Conservation (phyloP, 2,888 invertebrate species). For the Galeopsomyia nigrocyanea region DNA sequence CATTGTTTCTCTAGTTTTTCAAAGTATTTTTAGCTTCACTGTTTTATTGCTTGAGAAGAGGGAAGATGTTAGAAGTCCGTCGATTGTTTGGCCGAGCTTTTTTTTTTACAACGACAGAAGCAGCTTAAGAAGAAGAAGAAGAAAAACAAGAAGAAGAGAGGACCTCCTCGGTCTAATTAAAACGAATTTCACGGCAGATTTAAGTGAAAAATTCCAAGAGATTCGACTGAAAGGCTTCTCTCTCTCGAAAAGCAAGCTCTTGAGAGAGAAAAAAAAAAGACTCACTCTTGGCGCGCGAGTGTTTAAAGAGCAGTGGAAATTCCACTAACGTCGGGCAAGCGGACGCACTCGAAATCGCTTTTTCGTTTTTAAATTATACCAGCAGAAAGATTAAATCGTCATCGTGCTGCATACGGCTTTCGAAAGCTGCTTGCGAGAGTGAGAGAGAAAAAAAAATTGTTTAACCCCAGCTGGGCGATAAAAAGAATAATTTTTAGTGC, state of each 20-base stretch:
- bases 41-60: background rate
- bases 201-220: background rate
- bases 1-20: background rate
- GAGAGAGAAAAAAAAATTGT: conserved; percentile 9
- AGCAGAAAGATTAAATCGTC: conserved; percentile 14
- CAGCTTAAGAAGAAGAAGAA: too few relatives aligned
- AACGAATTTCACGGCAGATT: conserved; percentile 10
- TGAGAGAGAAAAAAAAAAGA: background rate
- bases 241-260: background rate
- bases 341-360: conserved; percentile 9
- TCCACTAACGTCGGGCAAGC: background rate
- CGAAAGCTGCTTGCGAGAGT: background rate
- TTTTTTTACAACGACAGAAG: too few relatives aligned
- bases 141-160: background rate
- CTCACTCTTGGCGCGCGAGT: too few relatives aligned
- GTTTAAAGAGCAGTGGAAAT: background rate
- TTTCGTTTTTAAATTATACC: conserved; percentile 5
- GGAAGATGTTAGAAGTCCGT: background rate
- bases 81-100: conserved; percentile 13
- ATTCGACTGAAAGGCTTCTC: background rate
- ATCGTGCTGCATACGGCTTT: background rate
- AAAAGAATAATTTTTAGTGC: conserved; percentile 21
- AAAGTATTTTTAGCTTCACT: background rate
- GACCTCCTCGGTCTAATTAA: conserved; percentile 15
- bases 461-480: conserved; percentile 41